Base-by-base conservation (phyloP, 1,140 invertebrate species). In the Sarcophaga bullata region DNA sequence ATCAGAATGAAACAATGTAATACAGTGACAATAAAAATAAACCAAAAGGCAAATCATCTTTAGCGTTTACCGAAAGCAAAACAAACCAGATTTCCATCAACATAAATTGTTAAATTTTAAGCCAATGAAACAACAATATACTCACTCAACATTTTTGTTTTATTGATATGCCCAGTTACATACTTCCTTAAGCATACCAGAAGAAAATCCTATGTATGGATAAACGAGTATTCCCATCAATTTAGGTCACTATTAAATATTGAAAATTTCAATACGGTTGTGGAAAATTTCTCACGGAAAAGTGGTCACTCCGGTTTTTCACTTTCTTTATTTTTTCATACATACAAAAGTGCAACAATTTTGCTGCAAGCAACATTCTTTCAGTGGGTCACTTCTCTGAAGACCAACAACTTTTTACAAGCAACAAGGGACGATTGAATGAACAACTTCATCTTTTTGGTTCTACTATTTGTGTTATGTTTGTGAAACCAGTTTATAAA, bases 281-380 rank as follows among this genome's bases (percentile, higher is more conserved):
- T 8, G 47, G 37, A 81, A 46, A 88, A 83, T 85, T 89, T 89
- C 88, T 89, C 88, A 89, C 88, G 88, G 58, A 76, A 82, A 88
- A 89, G 85, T 89, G 86, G 88, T 87, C 88, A 87, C 88, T 89
- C 88, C 87, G 85, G 88, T 89, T 89, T 83, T 82, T 84, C 5
- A 11, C 19, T 73, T 47, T 46, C 9, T 46, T 13, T 73, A 46
- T 3, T 58, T 58, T 37, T 58, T 13, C 54, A 15, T 0, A 6
- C 54, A 58, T 1, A n/a, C 6, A 68, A 68, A 19, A 15, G 8
- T 19, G 54, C 15, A 15, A 13, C 54, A 58, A 6, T 68, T 68
- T 68, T 5, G 10, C 19, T 19, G 62, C 62, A 68, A 19, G 62
- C 62, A 19, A 19, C 17, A 68, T 58, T 13, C 54, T 58, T 58